Percentiles rank a stretch among this genome's conserved stretches.
Conservation (phyloP, 2,113 vertebrate species). For the Panthera tigris region DNA sequence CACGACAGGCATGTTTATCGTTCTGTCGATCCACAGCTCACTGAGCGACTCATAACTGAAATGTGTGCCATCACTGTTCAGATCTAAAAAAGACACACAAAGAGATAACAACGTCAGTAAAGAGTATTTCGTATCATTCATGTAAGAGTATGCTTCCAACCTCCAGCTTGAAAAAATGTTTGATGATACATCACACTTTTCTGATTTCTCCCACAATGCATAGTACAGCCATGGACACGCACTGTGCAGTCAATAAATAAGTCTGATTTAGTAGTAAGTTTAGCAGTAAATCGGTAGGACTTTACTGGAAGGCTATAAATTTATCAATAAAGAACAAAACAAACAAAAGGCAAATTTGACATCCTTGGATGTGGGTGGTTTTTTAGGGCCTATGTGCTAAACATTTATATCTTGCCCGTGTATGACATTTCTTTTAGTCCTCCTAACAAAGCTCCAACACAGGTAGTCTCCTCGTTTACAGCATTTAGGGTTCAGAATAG, state of each 20-base stretch:
- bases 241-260: background rate
- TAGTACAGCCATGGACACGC: background rate
- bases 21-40: slow-evolving; percentile 67
- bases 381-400: background rate
- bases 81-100: slow-evolving; percentile 55
- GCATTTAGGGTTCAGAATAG: background rate
- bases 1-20: slow-evolving; percentile 59
- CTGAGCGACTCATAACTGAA: background rate
- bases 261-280: background rate
- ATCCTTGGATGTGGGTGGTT: background rate
- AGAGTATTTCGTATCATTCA: background rate
- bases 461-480: background rate
- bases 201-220: background rate
- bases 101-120: background rate
- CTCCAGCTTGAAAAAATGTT: background rate
- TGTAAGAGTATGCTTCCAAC: background rate
- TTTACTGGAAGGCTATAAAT: background rate
- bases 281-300: background rate
- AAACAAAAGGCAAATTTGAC: background rate
- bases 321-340: background rate
- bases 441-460: background rate
- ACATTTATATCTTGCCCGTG: background rate
- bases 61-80: slow-evolving; percentile 72
- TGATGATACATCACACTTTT: background rate
- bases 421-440: background rate